phyloP scores from a whole-genome alignment of 2,888 invertebrate genomes.

The Catocala nupta region DNA sequence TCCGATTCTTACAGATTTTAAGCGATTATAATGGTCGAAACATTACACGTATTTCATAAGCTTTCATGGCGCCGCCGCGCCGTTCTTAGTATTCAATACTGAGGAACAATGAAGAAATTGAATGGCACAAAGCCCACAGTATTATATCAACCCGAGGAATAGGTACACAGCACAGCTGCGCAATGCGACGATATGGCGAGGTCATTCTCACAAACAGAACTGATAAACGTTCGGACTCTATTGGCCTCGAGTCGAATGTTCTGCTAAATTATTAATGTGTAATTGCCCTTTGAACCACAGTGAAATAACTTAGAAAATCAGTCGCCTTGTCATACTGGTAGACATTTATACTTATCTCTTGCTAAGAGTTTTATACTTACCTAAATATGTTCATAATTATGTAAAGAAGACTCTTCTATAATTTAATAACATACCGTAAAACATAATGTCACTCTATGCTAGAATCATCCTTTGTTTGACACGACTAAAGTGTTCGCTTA shows the following conservation, averaged over 20 bases:
- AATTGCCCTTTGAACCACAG: slow-evolving; percentile 38
- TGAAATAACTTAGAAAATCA: slow-evolving; percentile 19
- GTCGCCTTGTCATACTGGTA: slow-evolving; percentile 15
- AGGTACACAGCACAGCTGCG: slow-evolving; percentile 61
- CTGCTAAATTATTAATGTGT: slow-evolving; percentile 38
- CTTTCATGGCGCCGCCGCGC: too few species aligned
- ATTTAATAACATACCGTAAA: background rate
- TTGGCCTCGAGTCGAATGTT: slow-evolving; percentile 52
- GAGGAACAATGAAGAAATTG: slow-evolving; percentile 7
- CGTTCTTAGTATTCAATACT: background rate
- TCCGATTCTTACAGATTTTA: too few species aligned
- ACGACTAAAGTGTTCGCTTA: slow-evolving; percentile 37
- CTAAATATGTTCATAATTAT: background rate
- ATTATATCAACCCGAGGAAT: slow-evolving; percentile 37
- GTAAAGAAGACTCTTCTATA: background rate
- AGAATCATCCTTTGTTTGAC: slow-evolving; percentile 41
- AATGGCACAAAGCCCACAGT: slow-evolving; percentile 17
- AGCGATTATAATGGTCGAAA: too few species aligned
- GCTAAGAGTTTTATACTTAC: background rate
- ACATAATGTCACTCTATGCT: slow-evolving; percentile 7
- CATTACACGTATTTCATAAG: too few species aligned
- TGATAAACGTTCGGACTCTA: slow-evolving; percentile 62
- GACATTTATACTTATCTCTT: background rate
- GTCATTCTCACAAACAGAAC: slow-evolving; percentile 60
- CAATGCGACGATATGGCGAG: slow-evolving; percentile 69